phyloP scores from a whole-genome alignment of 1,140 invertebrate genomes.

The Panagrolaimus sp. region DNA sequence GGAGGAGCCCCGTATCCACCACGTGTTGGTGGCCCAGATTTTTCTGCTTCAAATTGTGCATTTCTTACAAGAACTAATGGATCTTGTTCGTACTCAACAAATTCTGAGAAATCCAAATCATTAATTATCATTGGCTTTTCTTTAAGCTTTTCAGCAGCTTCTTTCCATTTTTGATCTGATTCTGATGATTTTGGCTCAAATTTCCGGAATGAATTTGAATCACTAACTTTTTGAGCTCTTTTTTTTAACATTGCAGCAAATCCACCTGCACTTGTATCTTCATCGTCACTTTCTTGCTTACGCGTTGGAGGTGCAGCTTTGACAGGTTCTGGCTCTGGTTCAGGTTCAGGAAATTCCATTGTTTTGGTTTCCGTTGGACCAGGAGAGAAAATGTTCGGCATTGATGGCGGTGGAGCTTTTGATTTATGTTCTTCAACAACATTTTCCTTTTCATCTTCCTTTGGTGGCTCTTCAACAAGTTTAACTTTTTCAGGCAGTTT shows the following conservation, averaged over 20 bases:
- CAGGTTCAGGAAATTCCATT: slow-evolving; percentile 53
- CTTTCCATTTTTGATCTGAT: slow-evolving; percentile 77
- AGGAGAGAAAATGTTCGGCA: slow-evolving; percentile 57
- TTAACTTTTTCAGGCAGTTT: background rate
- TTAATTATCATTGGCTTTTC: slow-evolving; percentile 76
- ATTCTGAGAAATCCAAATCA: slow-evolving; percentile 90
- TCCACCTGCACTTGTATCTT: slow-evolving; percentile 55
- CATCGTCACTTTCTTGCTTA: slow-evolving; percentile 34
- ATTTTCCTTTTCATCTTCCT: slow-evolving; percentile 16
- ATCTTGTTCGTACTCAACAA: slow-evolving; percentile 63
- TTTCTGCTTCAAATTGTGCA: slow-evolving; percentile 33
- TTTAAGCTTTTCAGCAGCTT: slow-evolving; percentile 67
- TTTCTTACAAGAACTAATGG: slow-evolving; percentile 47
- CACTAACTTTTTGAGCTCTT: slow-evolving; percentile 46
- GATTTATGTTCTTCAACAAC: slow-evolving; percentile 32
- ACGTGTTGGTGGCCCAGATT: background rate
- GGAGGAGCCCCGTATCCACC: slow-evolving; percentile 42
- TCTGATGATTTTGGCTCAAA: slow-evolving; percentile 65
- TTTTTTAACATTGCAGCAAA: slow-evolving; percentile 58
- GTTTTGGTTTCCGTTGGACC: slow-evolving; percentile 48
- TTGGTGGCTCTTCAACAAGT: background rate
- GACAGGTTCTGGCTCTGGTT: slow-evolving; percentile 29
- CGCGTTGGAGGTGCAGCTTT: slow-evolving; percentile 21
- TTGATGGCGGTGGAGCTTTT: slow-evolving; percentile 54
- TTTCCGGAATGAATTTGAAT: slow-evolving; percentile 17